Conservation (phyloP, 2,888 invertebrate genomes). For the Epinotia ramella region DNA sequence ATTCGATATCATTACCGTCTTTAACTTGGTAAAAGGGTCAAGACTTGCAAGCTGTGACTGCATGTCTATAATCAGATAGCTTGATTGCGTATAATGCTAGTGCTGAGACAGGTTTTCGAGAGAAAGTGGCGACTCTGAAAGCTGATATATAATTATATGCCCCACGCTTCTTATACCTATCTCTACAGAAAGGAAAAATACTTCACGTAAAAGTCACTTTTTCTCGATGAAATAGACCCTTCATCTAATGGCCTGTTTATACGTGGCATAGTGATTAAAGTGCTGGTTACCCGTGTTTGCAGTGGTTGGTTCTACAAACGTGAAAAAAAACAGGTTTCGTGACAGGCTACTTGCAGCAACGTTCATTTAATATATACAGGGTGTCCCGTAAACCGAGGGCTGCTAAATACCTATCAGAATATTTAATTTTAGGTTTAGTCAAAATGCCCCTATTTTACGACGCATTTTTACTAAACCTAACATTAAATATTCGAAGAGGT, state of each 20-base stretch:
- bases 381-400: no score
- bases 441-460: no score
- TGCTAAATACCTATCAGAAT: no score
- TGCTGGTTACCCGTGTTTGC: no score
- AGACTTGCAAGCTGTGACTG: neutral
- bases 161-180: neutral
- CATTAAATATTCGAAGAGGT: no score
- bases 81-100: conserved; percentile 25
- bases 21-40: neutral
- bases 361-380: no score
- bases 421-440: no score
- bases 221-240: neutral
- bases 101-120: conserved; percentile 30
- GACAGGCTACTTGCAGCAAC: no score
- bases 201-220: neutral
- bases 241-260: neutral
- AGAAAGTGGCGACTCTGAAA: conserved; percentile 33
- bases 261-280: no score
- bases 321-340: no score
- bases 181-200: neutral
- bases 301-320: no score
- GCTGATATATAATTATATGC: conserved; percentile 10
- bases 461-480: no score
- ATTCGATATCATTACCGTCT: neutral
- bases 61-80: conserved; percentile 24